Evolutionary conservation across 2,113 vertebrate species (phyloP).

Genomic region (Catharus fuscescens): DNA sequence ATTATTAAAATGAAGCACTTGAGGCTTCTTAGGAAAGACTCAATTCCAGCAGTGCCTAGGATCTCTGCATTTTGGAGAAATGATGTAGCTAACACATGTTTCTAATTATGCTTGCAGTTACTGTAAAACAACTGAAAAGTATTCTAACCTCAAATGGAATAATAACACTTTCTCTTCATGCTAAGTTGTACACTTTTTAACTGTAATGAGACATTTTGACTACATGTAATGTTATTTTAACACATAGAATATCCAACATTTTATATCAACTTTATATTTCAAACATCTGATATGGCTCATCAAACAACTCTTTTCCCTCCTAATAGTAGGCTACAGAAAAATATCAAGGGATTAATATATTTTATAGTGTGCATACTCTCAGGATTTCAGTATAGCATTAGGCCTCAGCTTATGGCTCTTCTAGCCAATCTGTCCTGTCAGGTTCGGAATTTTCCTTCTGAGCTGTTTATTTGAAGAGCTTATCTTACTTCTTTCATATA

Average conservation of each 20-base stretch:
- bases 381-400: not conserved
- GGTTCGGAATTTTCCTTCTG: not conserved
- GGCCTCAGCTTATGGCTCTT: not conserved
- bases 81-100: constrained; percentile 43
- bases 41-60: not conserved
- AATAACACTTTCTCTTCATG: not conserved
- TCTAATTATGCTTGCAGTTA: constrained; percentile 51
- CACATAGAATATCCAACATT: not conserved
- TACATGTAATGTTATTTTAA: not conserved
- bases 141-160: constrained; percentile 31
- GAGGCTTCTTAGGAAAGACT: not conserved
- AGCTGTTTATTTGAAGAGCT: constrained; percentile 28
- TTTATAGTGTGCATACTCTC: not conserved
- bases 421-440: not conserved
- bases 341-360: not conserved
- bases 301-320: not conserved
- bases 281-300: not conserved
- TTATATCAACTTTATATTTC: not conserved
- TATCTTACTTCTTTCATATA: not conserved
- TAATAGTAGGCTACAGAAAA: not conserved
- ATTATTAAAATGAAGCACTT: not conserved
- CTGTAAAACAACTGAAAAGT: constrained; percentile 59
- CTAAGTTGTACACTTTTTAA: not conserved
- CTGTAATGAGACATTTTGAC: not conserved
- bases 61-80: constrained; percentile 12